Base-by-base conservation (phyloP, 1,140 invertebrate species). In the Wiebesia pumilae region DNA sequence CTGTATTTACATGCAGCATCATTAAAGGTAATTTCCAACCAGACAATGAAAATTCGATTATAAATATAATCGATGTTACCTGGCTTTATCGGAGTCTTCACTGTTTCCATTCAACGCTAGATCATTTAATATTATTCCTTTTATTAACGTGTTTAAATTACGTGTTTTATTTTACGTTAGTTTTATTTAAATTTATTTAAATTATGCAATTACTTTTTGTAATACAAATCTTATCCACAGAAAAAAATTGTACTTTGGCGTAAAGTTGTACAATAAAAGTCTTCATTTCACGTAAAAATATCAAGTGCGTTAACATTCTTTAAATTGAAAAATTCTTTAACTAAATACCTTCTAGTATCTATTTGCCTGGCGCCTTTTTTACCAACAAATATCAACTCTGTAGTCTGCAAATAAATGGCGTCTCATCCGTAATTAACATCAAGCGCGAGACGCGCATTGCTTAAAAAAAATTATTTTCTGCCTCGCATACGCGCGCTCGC, bases 341-440 rank as follows among this genome's bases (percentile, higher is more conserved):
- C n/a, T n/a, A n/a, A n/a, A n/a, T n/a, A n/a, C 69, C 21, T 19
- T 16, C 43, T 0, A 24, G 12, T 19, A n/a, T 77, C 7, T 12
- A 77, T 77, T 47, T 30, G 10, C 6, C 47, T 35, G n/a, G n/a
- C 21, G 19, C 67, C 30, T 40, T 51, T 30, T 51, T 30, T 12
- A 38, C 65, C 38, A 30, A 7, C 58, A 35, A 81, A 71, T 73
- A 83, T 83, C 0, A 7, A n/a, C 33, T 58, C 24, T 24, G 21
- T 58, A 67, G n/a, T 75, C 67, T 24, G 81, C 51, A 58, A 73
- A 54, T 30, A 24, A 73, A 83, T 54, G 27, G 40, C 33, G 12
- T 38, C 67, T 47, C 81, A 6, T 40, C 35, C n/a, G 69, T n/a
- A 58, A 78, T 84, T 84, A 35, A 84, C 38, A 62, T 62, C n/a